A percentile compares a stretch with the other conserved stretches of the same genome.
These are phyloP conservation scores for Microcebus griseorufus DNA, from an alignment of 2,113 vertebrate species.

Conservation along the genomic window DNA sequence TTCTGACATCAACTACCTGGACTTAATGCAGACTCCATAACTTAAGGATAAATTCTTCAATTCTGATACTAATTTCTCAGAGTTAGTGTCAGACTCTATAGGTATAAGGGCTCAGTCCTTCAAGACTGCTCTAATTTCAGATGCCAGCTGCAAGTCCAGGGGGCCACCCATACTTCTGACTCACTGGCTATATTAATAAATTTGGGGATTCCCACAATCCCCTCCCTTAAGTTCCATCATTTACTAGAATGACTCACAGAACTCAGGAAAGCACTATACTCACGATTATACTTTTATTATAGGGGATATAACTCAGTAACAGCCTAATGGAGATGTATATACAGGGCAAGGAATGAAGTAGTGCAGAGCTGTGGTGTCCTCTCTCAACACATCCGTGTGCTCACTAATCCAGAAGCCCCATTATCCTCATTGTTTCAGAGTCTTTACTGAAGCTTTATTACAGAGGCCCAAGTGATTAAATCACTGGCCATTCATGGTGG, in stretches of 20 bases:
- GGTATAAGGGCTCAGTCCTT: not conserved
- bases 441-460: not conserved
- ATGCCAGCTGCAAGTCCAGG: not conserved
- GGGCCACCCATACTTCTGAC: not conserved
- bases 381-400: rapidly evolving
- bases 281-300: not conserved
- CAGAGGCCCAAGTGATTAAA: not conserved
- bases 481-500: not conserved
- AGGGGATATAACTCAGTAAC: not conserved
- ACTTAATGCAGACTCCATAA: not conserved
- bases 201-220: not conserved
- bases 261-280: not conserved
- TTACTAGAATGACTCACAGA: not conserved
- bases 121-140: not conserved
- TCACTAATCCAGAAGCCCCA: not conserved
- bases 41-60: not conserved
- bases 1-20: not conserved
- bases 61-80: not conserved
- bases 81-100: not conserved
- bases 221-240: not conserved
- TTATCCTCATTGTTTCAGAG: not conserved
- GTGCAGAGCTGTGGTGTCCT: rapidly evolving
- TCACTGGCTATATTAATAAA: not conserved
- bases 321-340: not conserved
- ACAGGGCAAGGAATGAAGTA: not conserved